These are phyloP conservation scores for Agrochola lychnidis DNA, from an alignment of 2,888 invertebrate genomes.

Conservation along the genomic window DNA sequence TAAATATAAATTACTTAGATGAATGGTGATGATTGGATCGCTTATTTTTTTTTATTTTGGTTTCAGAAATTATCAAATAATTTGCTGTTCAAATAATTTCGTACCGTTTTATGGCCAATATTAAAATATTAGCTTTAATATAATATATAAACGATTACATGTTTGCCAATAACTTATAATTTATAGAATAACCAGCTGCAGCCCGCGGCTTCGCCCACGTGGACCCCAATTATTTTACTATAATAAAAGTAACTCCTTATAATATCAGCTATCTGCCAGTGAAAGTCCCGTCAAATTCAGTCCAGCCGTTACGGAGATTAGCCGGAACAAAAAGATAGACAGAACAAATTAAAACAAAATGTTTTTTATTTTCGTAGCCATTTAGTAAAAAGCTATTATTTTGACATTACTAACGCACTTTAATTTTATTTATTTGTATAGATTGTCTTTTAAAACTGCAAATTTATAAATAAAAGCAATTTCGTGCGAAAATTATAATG, in stretches of 20 bases:
- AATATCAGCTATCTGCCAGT: too few species aligned
- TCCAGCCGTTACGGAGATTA: too few species aligned
- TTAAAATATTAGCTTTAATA: background rate
- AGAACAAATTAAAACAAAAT: too few species aligned
- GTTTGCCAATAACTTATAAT: background rate
- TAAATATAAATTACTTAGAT: constrained; percentile 59
- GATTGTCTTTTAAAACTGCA: background rate
- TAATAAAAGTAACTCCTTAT: too few species aligned
- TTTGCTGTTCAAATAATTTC: background rate
- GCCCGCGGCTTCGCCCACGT: too few species aligned
- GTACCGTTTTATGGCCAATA: background rate
- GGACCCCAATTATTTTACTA: too few species aligned
- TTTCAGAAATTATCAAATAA: background rate
- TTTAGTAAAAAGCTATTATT: too few species aligned
- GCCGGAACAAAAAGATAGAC: too few species aligned
- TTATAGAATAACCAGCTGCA: background rate
- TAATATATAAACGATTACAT: background rate
- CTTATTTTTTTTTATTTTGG: background rate
- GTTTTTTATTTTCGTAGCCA: too few species aligned
- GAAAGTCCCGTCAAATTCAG: too few species aligned
- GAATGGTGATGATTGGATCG: constrained; percentile 1
- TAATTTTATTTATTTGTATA: too few species aligned
- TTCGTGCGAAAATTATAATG: background rate
- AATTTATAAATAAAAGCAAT: background rate
- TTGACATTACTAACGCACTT: too few species aligned